Evolutionary conservation across 2,113 vertebrate genomes (phyloP).

Genomic region (Bujurquina vittata): DNA sequence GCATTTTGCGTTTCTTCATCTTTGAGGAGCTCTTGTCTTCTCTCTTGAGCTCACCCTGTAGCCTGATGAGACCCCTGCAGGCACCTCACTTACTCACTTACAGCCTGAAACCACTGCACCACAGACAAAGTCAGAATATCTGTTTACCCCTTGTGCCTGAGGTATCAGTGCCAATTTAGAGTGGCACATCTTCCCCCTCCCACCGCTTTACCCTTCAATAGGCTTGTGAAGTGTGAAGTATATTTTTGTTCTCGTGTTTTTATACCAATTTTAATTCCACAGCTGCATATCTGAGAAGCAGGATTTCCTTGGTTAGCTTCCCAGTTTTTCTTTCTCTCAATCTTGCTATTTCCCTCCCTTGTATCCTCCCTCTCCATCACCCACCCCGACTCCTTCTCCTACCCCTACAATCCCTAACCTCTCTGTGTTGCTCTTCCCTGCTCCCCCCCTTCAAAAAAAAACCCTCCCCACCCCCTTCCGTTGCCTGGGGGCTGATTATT

Average conservation of each 20-base stretch:
- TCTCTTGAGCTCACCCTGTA: conserved; percentile 69
- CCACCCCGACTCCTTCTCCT: conserved; percentile 59
- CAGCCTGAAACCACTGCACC: conserved; percentile 49
- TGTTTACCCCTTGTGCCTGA: conserved; percentile 73
- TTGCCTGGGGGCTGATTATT: conserved; percentile 80
- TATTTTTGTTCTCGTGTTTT: conserved; percentile 80
- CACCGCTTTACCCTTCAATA: conserved; percentile 66
- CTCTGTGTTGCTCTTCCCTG: conserved; percentile 58
- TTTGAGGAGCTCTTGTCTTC: conserved; percentile 69
- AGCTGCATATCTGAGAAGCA: conserved; percentile 84
- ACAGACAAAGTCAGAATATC: conserved; percentile 67
- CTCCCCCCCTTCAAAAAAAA: conserved; percentile 2
- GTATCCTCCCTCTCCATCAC: conserved; percentile 65
- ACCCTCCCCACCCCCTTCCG: conserved; percentile 68
- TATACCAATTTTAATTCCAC: conserved; percentile 84
- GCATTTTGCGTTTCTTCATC: conserved; percentile 54
- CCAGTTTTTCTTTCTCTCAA: conserved; percentile 77
- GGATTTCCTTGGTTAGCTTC: conserved; percentile 86
- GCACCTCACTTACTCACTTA: conserved; percentile 44
- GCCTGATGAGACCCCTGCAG: conserved; percentile 73
- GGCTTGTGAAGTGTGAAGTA: conserved; percentile 81
- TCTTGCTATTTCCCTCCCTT: conserved; percentile 66
- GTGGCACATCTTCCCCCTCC: conserved; percentile 57
- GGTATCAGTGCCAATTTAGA: conserved; percentile 70
- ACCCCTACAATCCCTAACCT: conserved; percentile 78